A percentile compares a stretch with the other conserved stretches of the same genome.
phyloP scores from a whole-genome alignment of 2,113 vertebrate genomes.

The Phrynosoma platyrhinos region DNA sequence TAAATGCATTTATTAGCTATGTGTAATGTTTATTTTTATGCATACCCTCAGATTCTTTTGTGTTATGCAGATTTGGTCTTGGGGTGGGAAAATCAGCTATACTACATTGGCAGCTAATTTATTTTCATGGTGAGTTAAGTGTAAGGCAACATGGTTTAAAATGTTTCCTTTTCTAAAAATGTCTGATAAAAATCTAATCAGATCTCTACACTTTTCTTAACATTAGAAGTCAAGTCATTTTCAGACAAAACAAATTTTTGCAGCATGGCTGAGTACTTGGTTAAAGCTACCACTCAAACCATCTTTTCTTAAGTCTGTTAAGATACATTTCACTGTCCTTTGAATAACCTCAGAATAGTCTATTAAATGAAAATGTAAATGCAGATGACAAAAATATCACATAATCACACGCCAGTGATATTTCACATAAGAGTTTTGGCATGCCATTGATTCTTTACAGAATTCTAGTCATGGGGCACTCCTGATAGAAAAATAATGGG shows the following conservation, averaged over 20 bases:
- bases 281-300: background rate
- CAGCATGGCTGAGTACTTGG: conserved; percentile 56
- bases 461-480: no score
- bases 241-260: conserved; percentile 53
- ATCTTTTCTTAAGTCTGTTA: background rate
- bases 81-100: conserved; percentile 41
- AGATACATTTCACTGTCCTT: conserved; percentile 35
- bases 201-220: conserved; percentile 61
- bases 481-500: no score
- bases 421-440: background rate
- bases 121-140: conserved; percentile 59
- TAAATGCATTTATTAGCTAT: conserved; percentile 1
- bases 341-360: conserved; percentile 37
- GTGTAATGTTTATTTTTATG: conserved; percentile 11
- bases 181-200: conserved; percentile 50
- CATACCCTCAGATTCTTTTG: conserved; percentile 26
- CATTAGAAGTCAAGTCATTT: conserved; percentile 49
- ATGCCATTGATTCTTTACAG: no score
- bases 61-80: conserved; percentile 40
- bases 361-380: conserved; percentile 40
- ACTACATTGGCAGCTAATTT: conserved; percentile 56
- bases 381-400: background rate
- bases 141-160: conserved; percentile 45
- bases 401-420: background rate
- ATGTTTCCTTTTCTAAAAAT: conserved; percentile 51